Conservation (phyloP, 2,113 vertebrate species). For the Ictalurus furcatus region DNA sequence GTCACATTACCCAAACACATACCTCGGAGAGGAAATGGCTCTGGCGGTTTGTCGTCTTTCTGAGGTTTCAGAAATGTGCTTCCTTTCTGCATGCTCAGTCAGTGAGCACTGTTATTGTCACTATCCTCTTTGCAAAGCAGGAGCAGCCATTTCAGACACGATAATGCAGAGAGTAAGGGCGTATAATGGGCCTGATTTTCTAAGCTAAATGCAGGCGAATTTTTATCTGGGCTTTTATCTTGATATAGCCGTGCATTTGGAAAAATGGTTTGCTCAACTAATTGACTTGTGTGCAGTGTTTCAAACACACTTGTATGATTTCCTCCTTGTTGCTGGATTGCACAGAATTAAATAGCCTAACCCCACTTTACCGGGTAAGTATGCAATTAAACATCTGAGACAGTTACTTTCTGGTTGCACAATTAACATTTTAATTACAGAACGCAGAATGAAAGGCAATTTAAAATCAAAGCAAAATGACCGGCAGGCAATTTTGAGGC, state of each 20-base stretch:
- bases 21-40: background rate
- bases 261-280: slow-evolving; percentile 43
- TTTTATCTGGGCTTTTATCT: slow-evolving; percentile 44
- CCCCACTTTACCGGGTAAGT: slow-evolving; percentile 66
- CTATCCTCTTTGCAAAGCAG: slow-evolving; percentile 27
- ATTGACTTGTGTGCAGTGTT: slow-evolving; percentile 43
- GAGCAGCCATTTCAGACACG: slow-evolving; percentile 36
- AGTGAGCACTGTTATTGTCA: slow-evolving; percentile 36
- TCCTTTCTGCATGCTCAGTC: slow-evolving; percentile 16
- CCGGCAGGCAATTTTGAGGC: background rate
- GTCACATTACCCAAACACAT: background rate
- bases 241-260: slow-evolving; percentile 53
- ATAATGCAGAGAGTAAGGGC: slow-evolving; percentile 38
- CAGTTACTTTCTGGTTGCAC: slow-evolving; percentile 67
- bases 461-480: slow-evolving; percentile 30
- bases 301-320: slow-evolving; percentile 30
- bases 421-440: slow-evolving; percentile 75
- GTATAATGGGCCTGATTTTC: slow-evolving; percentile 36
- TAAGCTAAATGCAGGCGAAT: slow-evolving; percentile 22
- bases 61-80: background rate
- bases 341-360: slow-evolving; percentile 66
- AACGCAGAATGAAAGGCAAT: slow-evolving; percentile 13
- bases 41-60: background rate
- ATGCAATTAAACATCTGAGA: slow-evolving; percentile 70
- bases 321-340: slow-evolving; percentile 10